phyloP scores from a whole-genome alignment of 2,113 vertebrate species.

The Cygnus buccinator region DNA sequence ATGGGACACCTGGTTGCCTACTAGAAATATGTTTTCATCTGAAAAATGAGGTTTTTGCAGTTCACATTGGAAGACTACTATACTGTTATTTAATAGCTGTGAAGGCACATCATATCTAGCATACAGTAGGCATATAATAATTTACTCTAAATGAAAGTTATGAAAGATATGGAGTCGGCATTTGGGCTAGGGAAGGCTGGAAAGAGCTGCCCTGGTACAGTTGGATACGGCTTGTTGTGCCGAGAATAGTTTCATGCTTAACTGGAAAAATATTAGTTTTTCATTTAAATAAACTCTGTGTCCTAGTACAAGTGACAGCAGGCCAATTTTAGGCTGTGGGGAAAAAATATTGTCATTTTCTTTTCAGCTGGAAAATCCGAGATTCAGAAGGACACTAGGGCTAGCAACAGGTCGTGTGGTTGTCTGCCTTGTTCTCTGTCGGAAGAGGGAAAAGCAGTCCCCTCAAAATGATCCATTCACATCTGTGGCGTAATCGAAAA shows the following conservation, averaged over 20 bases:
- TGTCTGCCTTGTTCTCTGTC: not conserved
- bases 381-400: rapidly evolving
- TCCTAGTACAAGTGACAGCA: not conserved
- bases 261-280: not conserved
- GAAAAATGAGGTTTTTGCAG: not conserved
- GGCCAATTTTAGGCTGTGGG: not conserved
- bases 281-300: not conserved
- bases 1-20: not conserved
- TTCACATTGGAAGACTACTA: not conserved
- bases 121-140: not conserved
- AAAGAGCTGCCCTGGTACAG: not conserved
- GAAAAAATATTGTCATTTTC: not conserved
- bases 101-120: not conserved
- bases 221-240: rapidly evolving
- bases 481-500: not conserved
- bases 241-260: not conserved
- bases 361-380: not conserved
- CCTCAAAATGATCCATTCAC: not conserved
- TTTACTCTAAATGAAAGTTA: not conserved
- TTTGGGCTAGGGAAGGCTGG: not conserved
- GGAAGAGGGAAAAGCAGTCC: not conserved
- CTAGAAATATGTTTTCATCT: not conserved
- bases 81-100: not conserved
- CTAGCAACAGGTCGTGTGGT: not conserved
- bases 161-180: not conserved